Percentiles rank a stretch among this genome's conserved stretches.
Evolutionary conservation across 1,140 invertebrate genomes (phyloP).

Genomic region (Drepana arcuata): DNA sequence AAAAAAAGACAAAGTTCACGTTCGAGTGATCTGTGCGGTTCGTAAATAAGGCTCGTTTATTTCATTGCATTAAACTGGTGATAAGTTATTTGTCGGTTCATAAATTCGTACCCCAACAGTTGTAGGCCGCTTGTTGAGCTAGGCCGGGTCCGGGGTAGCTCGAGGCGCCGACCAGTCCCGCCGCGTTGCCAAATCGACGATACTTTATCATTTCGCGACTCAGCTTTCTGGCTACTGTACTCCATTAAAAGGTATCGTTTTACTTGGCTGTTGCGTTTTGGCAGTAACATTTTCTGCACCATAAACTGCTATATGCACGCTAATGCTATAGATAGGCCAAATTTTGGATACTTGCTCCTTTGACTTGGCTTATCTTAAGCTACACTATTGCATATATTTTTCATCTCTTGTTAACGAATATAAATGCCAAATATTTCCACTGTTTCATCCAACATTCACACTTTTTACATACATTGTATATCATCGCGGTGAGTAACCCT

Average conservation of each 20-base stretch:
- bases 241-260: constrained; percentile 31
- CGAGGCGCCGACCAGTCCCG: constrained; percentile 21
- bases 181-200: constrained; percentile 46
- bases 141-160: constrained; percentile 30
- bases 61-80: constrained; percentile 64
- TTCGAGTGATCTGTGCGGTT: constrained; percentile 42
- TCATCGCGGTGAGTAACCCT: too few species aligned
- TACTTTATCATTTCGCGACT: constrained; percentile 35
- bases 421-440: too few species aligned
- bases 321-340: too few species aligned
- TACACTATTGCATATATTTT: too few species aligned
- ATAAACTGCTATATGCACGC: constrained; percentile 26
- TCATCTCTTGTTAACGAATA: too few species aligned
- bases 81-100: constrained; percentile 62
- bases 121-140: constrained; percentile 15
- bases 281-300: constrained; percentile 50
- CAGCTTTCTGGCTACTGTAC: constrained; percentile 40
- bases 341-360: too few species aligned
- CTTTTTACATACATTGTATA: too few species aligned
- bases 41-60: constrained; percentile 59
- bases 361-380: too few species aligned
- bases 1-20: constrained; percentile 46
- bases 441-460: too few species aligned
- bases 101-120: constrained; percentile 36
- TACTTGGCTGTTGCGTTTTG: constrained; percentile 29